phyloP scores from a whole-genome alignment of 2,888 invertebrate species.

The Brachyptera risi region DNA sequence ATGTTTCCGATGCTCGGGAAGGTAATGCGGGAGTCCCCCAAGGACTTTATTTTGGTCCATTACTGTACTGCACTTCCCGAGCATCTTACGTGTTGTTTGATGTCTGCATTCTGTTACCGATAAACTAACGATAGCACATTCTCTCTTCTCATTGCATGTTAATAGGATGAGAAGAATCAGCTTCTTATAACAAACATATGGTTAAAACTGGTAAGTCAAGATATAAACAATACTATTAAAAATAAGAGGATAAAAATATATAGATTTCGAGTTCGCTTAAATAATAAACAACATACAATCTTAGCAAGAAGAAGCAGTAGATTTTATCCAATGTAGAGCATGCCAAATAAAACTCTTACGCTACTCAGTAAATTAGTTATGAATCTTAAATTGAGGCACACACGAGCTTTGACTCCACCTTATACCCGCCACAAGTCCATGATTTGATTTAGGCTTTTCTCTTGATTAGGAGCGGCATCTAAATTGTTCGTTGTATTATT shows the following conservation, averaged over 20 bases:
- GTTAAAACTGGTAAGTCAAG: conserved; percentile 86
- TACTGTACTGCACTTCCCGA: conserved; percentile 10
- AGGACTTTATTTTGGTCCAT: too few relatives aligned
- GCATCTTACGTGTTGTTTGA: conserved; percentile 29
- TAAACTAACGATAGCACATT: conserved; percentile 36
- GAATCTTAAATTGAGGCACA: background rate
- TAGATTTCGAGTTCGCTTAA: conserved; percentile 27
- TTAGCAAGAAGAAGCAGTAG: conserved; percentile 10
- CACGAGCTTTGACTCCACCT: background rate
- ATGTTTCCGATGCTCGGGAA: conserved; percentile 23
- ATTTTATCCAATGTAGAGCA: conserved; percentile 6
- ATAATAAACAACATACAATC: conserved; percentile 3
- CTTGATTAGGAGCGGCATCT: too few relatives aligned
- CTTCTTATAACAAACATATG: conserved; percentile 94
- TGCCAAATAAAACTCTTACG: background rate
- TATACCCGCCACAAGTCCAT: too few relatives aligned
- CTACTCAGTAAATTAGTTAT: too few relatives aligned
- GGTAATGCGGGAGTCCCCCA: background rate
- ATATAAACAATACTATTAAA: conserved; percentile 32
- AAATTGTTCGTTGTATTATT: background rate
- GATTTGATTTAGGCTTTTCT: background rate
- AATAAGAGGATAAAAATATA: conserved; percentile 32
- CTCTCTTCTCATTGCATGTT: conserved; percentile 48
- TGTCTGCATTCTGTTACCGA: conserved; percentile 33
- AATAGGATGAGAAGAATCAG: conserved; percentile 94